These are phyloP conservation scores for Prionace glauca DNA, from an alignment of 2,797 vertebrate genomes.

Conservation along the genomic window DNA sequence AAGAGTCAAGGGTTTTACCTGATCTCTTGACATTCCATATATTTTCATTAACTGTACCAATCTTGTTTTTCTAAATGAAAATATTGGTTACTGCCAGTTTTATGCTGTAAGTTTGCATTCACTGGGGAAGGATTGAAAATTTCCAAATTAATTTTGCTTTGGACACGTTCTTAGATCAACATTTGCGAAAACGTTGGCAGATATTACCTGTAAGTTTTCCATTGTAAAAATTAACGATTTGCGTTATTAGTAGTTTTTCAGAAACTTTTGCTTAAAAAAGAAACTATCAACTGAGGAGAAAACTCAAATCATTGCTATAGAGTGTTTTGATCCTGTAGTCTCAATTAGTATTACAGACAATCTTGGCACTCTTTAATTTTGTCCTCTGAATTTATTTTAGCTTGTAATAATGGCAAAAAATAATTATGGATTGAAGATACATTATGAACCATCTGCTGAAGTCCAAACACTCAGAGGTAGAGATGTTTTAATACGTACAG, in stretches of 20 bases:
- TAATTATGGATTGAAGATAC: too few relatives aligned
- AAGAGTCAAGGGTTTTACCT: too few relatives aligned
- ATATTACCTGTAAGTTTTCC: neutral
- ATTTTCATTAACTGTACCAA: neutral
- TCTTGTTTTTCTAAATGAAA: neutral
- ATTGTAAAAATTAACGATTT: neutral
- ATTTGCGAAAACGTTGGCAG: neutral
- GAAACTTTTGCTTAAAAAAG: neutral
- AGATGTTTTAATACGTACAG: neutral
- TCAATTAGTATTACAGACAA: neutral
- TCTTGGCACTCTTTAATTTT: too few relatives aligned
- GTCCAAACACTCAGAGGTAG: neutral
- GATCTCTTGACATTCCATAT: too few relatives aligned
- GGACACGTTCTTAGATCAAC: neutral
- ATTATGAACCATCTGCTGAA: too few relatives aligned
- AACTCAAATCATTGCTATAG: neutral
- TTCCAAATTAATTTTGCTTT: neutral
- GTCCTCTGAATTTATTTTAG: too few relatives aligned
- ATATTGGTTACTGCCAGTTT: neutral
- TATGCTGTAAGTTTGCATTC: neutral
- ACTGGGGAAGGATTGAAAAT: neutral
- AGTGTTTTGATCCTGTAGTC: neutral
- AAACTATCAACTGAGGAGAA: neutral
- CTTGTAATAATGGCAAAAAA: too few relatives aligned
- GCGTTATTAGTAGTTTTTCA: neutral